Conservation (phyloP, 1,140 invertebrate species). For the Drosophila pseudoananassae region DNA sequence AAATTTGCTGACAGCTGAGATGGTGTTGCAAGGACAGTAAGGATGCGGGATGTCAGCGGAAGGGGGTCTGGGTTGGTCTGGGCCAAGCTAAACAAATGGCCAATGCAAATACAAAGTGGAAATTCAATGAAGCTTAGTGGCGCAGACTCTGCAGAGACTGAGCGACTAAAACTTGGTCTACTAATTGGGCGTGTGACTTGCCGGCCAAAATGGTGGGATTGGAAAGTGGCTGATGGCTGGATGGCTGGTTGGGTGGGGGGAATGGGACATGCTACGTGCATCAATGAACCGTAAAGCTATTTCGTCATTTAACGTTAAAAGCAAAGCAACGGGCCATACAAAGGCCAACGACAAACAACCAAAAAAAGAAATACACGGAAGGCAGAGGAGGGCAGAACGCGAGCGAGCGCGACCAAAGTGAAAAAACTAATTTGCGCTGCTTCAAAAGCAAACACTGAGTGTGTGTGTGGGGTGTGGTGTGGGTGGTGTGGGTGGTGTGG, state of each 20-base stretch:
- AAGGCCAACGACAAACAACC: conserved; percentile 51
- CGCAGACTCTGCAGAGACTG: conserved; percentile 56
- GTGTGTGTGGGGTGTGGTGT: not conserved
- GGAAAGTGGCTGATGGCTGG: not conserved
- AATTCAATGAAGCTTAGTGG: conserved; percentile 80
- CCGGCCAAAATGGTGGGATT: conserved; percentile 20
- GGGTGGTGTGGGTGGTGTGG: conserved; percentile 4
- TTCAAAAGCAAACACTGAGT: conserved; percentile 77
- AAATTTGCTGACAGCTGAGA: conserved; percentile 36
- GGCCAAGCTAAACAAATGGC: conserved; percentile 47
- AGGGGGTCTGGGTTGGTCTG: not conserved
- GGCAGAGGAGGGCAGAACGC: conserved; percentile 45
- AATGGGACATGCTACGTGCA: conserved; percentile 65
- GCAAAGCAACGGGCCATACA: conserved; percentile 65
- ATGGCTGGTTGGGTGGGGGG: not conserved
- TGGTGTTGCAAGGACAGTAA: conserved; percentile 9
- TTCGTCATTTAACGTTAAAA: conserved; percentile 82
- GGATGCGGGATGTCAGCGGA: not conserved
- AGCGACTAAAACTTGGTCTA: conserved; percentile 74
- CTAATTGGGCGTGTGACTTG: conserved; percentile 81
- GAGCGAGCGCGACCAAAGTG: conserved; percentile 77
- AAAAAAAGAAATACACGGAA: conserved; percentile 46
- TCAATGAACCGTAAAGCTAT: conserved; percentile 82
- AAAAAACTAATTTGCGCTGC: conserved; percentile 83
- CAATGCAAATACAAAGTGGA: conserved; percentile 78